Conservation (phyloP, 2,113 vertebrate species). For the Cathartes aura region DNA sequence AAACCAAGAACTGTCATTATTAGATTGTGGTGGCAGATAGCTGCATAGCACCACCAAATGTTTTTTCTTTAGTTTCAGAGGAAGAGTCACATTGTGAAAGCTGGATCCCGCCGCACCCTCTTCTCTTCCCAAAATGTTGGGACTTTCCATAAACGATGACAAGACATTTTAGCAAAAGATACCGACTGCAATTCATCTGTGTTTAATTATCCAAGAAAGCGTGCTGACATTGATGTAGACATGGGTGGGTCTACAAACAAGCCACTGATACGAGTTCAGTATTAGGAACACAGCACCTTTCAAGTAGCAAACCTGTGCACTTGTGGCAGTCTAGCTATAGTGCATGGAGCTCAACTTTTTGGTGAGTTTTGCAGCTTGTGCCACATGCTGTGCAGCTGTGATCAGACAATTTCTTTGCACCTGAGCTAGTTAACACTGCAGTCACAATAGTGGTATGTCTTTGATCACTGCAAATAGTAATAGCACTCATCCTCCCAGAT, state of each 20-base stretch:
- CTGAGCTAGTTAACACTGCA: background rate
- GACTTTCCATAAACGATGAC: background rate
- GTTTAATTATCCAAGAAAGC: background rate
- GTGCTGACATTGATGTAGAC: background rate
- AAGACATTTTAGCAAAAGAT: background rate
- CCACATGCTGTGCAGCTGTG: background rate
- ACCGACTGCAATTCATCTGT: background rate
- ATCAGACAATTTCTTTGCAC: background rate
- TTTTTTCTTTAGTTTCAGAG: background rate
- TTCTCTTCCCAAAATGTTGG: background rate
- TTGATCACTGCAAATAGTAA: background rate
- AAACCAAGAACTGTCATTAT: background rate
- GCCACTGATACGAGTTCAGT: background rate
- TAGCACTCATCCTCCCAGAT: background rate
- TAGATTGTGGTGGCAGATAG: background rate
- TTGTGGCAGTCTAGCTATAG: rapidly evolving
- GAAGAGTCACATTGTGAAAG: background rate
- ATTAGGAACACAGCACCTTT: background rate
- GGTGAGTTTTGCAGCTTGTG: background rate
- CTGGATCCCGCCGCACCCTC: background rate
- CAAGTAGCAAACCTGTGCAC: background rate
- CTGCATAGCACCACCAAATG: rapidly evolving
- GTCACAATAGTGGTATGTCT: background rate
- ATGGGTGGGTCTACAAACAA: background rate
- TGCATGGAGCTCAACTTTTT: rapidly evolving